Percentiles rank a stretch among this genome's conserved stretches.
Evolutionary conservation across 2,888 invertebrate species (phyloP).

Genomic region (Ceratothoa steindachneri): DNA sequence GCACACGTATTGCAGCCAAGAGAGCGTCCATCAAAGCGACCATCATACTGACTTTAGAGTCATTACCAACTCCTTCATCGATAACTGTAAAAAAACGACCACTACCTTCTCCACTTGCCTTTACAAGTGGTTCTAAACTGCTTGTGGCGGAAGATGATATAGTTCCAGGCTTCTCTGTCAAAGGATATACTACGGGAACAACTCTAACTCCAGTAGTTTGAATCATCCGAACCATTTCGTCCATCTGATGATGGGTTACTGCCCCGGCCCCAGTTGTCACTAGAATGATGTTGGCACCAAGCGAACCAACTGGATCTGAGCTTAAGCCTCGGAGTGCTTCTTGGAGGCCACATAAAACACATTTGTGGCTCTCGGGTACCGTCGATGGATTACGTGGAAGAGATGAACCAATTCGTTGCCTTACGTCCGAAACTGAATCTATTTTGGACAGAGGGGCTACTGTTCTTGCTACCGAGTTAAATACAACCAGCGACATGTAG

Average conservation of each 20-base stretch:
- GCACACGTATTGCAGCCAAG: constrained; percentile 25
- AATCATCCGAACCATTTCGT: constrained; percentile 37
- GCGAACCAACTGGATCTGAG: constrained; percentile 29
- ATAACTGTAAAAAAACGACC: constrained; percentile 35
- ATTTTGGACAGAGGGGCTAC: constrained; percentile 42
- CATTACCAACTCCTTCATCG: constrained; percentile 45
- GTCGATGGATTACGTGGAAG: constrained; percentile 44
- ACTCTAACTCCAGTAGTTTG: constrained; percentile 26
- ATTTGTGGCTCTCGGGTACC: constrained; percentile 45
- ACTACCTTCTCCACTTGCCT: constrained; percentile 24
- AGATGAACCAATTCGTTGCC: constrained; percentile 42
- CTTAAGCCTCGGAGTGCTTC: constrained; percentile 37
- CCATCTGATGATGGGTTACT: constrained; percentile 27
- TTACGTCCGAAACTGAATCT: constrained; percentile 41
- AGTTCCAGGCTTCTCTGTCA: constrained; percentile 33
- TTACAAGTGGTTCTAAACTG: constrained; percentile 31
- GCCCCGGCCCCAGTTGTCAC: constrained; percentile 42
- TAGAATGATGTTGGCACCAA: constrained; percentile 41
- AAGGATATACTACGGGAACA: constrained; percentile 34
- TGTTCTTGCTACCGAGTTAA: constrained; percentile 37
- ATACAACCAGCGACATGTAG: constrained; percentile 51
- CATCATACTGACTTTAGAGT: constrained; percentile 47
- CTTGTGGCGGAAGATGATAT: constrained; percentile 23
- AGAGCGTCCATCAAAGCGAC: constrained; percentile 45
- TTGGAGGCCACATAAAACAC: constrained; percentile 41